phyloP scores from a whole-genome alignment of 2,797 vertebrate genomes.

The Hippoglossus hippoglossus region DNA sequence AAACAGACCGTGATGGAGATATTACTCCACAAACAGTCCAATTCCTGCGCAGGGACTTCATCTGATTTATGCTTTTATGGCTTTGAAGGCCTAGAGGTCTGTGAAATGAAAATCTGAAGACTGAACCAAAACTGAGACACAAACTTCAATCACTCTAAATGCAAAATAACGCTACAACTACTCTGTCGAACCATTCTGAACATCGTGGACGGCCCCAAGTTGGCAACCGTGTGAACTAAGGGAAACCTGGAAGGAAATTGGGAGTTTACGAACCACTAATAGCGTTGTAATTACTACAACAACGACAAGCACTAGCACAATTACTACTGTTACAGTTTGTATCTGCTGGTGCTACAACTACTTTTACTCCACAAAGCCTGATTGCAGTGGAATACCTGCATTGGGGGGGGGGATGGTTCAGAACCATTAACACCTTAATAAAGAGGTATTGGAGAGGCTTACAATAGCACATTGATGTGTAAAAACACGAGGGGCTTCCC shows the following conservation, averaged over 20 bases:
- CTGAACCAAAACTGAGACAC: conserved; percentile 28
- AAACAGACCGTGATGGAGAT: conserved; percentile 42
- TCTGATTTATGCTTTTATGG: conserved; percentile 52
- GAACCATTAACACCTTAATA: too few species aligned
- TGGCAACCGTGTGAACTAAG: neutral
- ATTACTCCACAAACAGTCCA: conserved; percentile 34
- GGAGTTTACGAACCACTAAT: neutral
- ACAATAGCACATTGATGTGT: too few species aligned
- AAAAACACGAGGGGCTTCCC: too few species aligned
- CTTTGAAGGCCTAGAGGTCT: conserved; percentile 31
- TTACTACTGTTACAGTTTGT: fast-evolving
- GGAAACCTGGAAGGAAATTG: neutral
- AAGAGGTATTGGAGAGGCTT: too few species aligned
- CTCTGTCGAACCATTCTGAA: conserved; percentile 4
- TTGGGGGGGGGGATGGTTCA: too few species aligned
- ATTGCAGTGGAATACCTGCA: conserved; percentile 14
- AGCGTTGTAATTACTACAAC: neutral
- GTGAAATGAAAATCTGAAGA: conserved; percentile 30
- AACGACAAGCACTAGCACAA: neutral
- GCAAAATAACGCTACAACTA: neutral
- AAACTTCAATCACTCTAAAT: conserved; percentile 12
- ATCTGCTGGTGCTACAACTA: neutral
- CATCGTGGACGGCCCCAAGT: neutral
- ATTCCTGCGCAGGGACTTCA: conserved; percentile 7
- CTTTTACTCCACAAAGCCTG: neutral